Evolutionary conservation across 2,888 invertebrate species (phyloP).

Genomic region (Ichneumoninae sp.): DNA sequence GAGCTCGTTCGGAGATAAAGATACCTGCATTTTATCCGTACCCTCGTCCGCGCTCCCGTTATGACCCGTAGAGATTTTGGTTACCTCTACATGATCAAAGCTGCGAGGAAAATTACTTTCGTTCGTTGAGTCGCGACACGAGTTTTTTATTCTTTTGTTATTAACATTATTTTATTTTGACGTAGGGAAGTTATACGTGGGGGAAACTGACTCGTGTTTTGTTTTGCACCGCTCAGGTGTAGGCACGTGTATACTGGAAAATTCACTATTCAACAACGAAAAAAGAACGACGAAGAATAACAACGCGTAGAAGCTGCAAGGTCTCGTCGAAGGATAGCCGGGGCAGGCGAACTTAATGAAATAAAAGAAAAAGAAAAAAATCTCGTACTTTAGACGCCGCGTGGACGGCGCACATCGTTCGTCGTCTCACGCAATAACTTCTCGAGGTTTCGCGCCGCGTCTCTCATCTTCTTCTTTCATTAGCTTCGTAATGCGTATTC

Average conservation of each 20-base stretch:
- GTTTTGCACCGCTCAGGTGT: background rate
- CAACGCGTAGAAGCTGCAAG: slow-evolving; percentile 3
- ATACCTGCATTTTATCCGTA: slow-evolving; percentile 38
- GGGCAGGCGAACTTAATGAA: background rate
- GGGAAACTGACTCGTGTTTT: background rate
- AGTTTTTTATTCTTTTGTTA: background rate
- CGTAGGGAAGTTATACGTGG: background rate
- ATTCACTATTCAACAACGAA: background rate
- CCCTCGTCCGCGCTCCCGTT: background rate
- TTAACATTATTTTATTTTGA: too few relatives aligned
- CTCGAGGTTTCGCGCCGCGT: slow-evolving; percentile 18
- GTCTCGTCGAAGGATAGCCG: slow-evolving; percentile 24
- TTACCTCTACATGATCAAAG: background rate
- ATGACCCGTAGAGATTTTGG: background rate
- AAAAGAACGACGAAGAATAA: background rate
- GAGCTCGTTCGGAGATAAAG: slow-evolving; percentile 41
- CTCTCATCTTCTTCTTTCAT: background rate
- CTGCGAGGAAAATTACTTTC: background rate
- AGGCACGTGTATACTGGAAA: background rate
- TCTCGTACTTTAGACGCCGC: slow-evolving; percentile 4
- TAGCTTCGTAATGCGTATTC: background rate
- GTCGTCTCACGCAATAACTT: slow-evolving; percentile 46
- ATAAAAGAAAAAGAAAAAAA: slow-evolving; percentile 16
- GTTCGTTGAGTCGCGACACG: background rate
- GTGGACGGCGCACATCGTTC: slow-evolving; percentile 9